phyloP scores from a whole-genome alignment of 2,113 vertebrate species.

The Carlito syrichta region DNA sequence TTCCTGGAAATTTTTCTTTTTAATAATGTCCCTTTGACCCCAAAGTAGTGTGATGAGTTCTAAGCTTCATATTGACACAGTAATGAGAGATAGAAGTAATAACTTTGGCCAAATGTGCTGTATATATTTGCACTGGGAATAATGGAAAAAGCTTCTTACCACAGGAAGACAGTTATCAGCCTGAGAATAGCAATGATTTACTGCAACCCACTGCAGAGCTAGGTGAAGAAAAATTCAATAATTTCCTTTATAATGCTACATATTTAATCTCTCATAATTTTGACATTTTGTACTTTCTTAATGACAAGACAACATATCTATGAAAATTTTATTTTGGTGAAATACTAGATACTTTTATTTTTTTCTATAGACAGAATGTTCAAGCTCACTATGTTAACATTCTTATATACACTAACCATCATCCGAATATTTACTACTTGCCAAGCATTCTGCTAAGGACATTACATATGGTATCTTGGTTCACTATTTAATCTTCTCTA shows the following conservation, averaged over 20 bases:
- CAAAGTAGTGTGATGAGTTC: not conserved
- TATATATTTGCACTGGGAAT: not conserved
- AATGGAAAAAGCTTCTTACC: not conserved
- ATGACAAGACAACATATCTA: not conserved
- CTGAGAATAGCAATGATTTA: not conserved
- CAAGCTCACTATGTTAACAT: not conserved
- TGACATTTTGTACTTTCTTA: not conserved
- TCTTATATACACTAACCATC: not conserved
- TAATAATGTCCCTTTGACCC: not conserved
- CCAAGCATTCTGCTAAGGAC: not conserved
- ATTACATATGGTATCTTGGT: not conserved
- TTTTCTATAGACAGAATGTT: not conserved
- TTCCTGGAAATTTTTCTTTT: not conserved
- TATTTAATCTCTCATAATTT: slow-evolving; percentile 13
- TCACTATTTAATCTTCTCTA: not conserved
- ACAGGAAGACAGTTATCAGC: not conserved
- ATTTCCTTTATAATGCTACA: not conserved
- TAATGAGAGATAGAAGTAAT: not conserved
- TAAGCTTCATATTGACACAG: not conserved
- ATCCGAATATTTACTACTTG: not conserved
- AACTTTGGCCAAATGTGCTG: not conserved
- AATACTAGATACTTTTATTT: not conserved
- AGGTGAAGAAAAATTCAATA: slow-evolving; percentile 5
- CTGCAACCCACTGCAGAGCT: not conserved
- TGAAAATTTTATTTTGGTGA: not conserved